These are phyloP conservation scores for Solea senegalensis DNA, from an alignment of 2,113 vertebrate species.

Conservation along the genomic window DNA sequence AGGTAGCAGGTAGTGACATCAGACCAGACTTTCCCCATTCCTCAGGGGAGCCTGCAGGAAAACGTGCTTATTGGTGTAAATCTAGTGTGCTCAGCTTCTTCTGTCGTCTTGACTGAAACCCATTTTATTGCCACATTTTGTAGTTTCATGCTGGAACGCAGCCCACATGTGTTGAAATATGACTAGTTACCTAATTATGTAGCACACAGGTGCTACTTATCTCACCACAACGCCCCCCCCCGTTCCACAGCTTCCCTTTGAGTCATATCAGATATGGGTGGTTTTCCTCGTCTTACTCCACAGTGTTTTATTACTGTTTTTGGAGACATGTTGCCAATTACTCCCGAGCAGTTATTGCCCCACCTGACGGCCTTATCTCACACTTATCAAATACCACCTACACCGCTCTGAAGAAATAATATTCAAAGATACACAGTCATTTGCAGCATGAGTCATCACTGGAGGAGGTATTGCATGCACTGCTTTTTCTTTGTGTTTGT, in stretches of 20 bases:
- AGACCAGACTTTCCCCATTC: too few relatives aligned
- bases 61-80: too few relatives aligned
- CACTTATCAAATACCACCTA: constrained; percentile 40
- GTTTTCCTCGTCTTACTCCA: constrained; percentile 45
- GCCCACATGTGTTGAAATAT: constrained; percentile 47
- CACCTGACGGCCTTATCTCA: constrained; percentile 38
- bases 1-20: too few relatives aligned
- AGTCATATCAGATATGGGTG: constrained; percentile 37
- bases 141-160: constrained; percentile 10
- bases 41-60: too few relatives aligned
- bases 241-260: constrained; percentile 12
- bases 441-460: neutral
- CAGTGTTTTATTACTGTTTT: constrained; percentile 29
- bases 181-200: constrained; percentile 26
- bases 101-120: constrained; percentile 8
- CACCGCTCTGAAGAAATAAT: constrained; percentile 21
- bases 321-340: constrained; percentile 26
- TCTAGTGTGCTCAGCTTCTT: neutral
- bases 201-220: constrained; percentile 62
- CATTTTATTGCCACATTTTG: constrained; percentile 46
- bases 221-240: constrained; percentile 26
- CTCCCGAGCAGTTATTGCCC: constrained; percentile 27
- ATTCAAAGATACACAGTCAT: neutral
- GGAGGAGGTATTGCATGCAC: too few relatives aligned
- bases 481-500: too few relatives aligned